Base-by-base conservation (phyloP, 1,140 invertebrate species). In the Aphaenogaster ashmeadi region DNA sequence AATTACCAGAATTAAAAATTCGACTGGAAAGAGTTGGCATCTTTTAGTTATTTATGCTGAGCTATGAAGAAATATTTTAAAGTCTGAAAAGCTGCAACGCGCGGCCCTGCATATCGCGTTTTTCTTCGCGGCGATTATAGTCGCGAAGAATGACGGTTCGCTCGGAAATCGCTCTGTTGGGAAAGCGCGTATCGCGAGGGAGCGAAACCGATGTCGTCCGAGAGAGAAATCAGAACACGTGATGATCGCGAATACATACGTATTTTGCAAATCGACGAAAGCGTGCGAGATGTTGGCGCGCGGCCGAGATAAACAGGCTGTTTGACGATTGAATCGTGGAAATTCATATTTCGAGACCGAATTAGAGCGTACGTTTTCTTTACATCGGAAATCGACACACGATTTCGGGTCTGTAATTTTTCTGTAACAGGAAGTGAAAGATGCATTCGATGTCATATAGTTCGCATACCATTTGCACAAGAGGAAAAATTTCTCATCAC, bases 291-390 rank as follows among this genome's bases (percentile, higher is more conserved):
- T 84, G 41, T 60, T 84, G 80, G 80, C 80, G 80, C n/a, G 8
- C 13, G 4, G 80, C 80, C 80, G 80, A 75, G 80, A 62, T 75
- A 84, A 84, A 84, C 80, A 84, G 71, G n/a, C 27, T n/a, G 21
- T 58, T 71, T 74, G 54, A 27, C 69, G 41, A 38, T 47, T n/a
- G 54, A 44, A 47, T 83, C 52, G 80, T 38, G 66, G 38, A 72
- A 58, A 83, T 83, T 71, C 67, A 83, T 60, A 60, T 83, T 83
- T 74, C 41, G 4, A 47, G 44, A 74, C 56, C 54, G 52, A 71
- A 36, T 81, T 80, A 52, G n/a, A 72, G 44, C 13, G 50, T 33
- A 13, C 18, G 64, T 54, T 80, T 69, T 56, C 66, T 58, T 72
- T 21, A 18, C 33, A 41, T 21, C 44, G 6, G 15, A 13, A 50